Conservation (phyloP, 2,113 vertebrate genomes). For the Leucosticte australis region DNA sequence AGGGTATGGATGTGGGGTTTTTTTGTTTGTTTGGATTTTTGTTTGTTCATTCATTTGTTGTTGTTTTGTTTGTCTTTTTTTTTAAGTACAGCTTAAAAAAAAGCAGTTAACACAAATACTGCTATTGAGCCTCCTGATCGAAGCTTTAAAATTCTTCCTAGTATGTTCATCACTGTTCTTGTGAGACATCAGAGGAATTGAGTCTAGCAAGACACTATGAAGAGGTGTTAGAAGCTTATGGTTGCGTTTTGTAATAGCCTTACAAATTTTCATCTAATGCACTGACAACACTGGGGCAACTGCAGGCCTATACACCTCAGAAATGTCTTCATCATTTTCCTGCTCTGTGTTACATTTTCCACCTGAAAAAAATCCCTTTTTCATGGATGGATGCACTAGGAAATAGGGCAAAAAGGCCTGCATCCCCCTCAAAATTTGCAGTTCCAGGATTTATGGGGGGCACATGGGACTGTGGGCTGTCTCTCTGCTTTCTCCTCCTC, state of each 20-base stretch:
- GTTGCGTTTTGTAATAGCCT: background rate
- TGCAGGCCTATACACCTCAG: background rate
- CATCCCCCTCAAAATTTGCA: background rate
- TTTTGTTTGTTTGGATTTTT: background rate
- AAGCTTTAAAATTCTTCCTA: background rate
- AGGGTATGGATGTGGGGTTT: rapidly evolving
- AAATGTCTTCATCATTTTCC: background rate
- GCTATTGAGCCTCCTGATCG: background rate
- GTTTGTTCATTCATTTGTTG: background rate
- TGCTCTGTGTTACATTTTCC: background rate
- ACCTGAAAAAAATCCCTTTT: background rate
- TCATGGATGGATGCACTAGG: background rate
- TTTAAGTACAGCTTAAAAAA: background rate
- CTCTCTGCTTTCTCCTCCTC: background rate
- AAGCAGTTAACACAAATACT: background rate
- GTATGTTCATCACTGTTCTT: background rate
- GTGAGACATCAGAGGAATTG: background rate
- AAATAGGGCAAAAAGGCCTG: background rate
- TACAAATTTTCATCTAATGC: background rate
- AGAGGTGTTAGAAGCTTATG: background rate
- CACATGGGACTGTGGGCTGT: background rate
- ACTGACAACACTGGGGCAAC: background rate
- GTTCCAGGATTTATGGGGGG: background rate
- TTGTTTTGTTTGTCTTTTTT: too few species aligned
- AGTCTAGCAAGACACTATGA: background rate